A percentile compares a stretch with the other conserved stretches of the same genome.
These are phyloP conservation scores for Archivesica marissinica DNA, from an alignment of 1,140 invertebrate genomes.

Conservation along the genomic window DNA sequence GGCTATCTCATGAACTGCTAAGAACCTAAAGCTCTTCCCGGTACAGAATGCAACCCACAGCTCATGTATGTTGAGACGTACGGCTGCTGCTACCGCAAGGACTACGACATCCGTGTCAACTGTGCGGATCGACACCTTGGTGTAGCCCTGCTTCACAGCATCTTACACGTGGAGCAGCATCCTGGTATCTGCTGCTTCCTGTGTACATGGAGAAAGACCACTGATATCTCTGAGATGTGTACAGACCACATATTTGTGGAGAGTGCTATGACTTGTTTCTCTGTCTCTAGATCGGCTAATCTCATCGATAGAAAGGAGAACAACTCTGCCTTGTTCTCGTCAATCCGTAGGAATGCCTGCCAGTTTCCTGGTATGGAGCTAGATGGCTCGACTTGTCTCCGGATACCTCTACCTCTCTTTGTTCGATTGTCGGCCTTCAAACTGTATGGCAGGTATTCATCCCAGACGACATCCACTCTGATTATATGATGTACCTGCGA, in stretches of 20 bases:
- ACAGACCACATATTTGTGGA: too few relatives aligned
- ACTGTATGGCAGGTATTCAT: constrained; percentile 40
- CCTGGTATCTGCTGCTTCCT: constrained; percentile 39
- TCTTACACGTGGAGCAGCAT: neutral
- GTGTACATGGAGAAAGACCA: neutral
- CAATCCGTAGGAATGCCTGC: constrained; percentile 20
- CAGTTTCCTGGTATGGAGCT: constrained; percentile 43
- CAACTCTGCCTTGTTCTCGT: constrained; percentile 55
- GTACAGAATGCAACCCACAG: constrained; percentile 33
- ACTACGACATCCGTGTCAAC: constrained; percentile 53
- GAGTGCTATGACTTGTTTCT: constrained; percentile 4
- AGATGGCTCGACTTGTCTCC: constrained; percentile 11
- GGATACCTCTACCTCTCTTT: neutral
- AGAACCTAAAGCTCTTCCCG: constrained; percentile 16
- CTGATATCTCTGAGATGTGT: neutral
- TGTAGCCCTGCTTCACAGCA: neutral
- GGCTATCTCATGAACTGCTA: neutral
- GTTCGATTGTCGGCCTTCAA: constrained; percentile 14
- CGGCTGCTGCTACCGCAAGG: neutral
- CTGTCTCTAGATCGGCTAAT: neutral
- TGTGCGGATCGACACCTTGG: constrained; percentile 7
- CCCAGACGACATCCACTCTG: constrained; percentile 55
- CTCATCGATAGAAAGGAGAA: constrained; percentile 26
- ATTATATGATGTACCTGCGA: neutral
- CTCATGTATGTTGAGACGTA: neutral